A percentile compares a stretch with the other conserved stretches of the same genome.
phyloP scores from a whole-genome alignment of 2,113 vertebrate species.

The Orthonyx spaldingii region DNA sequence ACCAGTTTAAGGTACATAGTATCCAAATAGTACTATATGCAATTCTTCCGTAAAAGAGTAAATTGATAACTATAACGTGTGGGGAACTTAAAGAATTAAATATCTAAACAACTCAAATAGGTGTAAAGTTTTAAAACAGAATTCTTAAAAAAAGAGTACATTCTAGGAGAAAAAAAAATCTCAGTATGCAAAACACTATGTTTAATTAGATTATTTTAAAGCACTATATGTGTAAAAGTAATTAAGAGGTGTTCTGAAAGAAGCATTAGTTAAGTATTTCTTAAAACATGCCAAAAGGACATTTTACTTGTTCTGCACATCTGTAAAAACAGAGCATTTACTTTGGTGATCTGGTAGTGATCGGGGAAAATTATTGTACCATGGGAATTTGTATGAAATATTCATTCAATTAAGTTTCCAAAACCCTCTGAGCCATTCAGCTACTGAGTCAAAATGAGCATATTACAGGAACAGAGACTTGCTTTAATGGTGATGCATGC shows the following conservation, averaged over 20 bases:
- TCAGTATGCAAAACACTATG: neutral
- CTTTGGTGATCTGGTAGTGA: neutral
- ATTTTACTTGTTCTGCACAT: neutral
- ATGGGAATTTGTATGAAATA: neutral
- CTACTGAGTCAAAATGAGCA: neutral
- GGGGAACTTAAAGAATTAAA: neutral
- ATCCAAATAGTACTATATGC: neutral
- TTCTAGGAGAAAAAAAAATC: neutral
- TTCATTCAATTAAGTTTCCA: conserved; percentile 6
- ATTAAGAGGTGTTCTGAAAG: neutral
- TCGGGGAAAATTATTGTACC: neutral
- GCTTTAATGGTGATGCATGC: neutral
- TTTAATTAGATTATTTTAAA: neutral
- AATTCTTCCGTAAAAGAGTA: neutral
- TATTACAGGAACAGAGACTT: conserved; percentile 2
- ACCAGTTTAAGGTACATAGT: neutral
- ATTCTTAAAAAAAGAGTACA: neutral
- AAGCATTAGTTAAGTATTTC: neutral
- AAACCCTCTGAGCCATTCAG: neutral
- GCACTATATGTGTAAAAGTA: neutral
- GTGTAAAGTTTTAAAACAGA: neutral
- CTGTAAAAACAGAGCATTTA: neutral
- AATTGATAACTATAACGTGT: neutral
- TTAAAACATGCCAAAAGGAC: neutral
- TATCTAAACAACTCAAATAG: neutral